Evolutionary conservation across 1,140 invertebrate genomes (phyloP).

Genomic region (Xylocopa sonorina): DNA sequence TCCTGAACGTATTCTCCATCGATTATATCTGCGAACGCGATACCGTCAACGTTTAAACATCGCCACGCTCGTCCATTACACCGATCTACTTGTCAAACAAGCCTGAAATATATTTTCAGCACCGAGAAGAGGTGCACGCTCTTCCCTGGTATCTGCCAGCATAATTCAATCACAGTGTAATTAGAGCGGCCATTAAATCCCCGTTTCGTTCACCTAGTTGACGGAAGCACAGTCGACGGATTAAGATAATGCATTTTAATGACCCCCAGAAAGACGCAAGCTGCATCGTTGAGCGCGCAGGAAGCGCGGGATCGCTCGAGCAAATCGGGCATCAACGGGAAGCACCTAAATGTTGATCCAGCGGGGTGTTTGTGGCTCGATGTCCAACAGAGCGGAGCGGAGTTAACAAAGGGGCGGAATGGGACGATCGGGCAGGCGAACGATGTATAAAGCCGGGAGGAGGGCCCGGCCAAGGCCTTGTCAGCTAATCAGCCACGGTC

Average conservation of each 20-base stretch:
- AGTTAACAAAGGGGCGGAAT: slow-evolving; percentile 11
- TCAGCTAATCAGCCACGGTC: slow-evolving; percentile 53
- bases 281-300: slow-evolving; percentile 5
- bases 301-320: background rate
- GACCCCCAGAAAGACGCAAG: background rate
- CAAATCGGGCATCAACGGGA: background rate
- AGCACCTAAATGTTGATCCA: slow-evolving; percentile 43
- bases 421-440: background rate
- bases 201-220: background rate
- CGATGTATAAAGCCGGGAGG: slow-evolving; percentile 34
- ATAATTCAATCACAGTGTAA: background rate
- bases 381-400: background rate
- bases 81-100: background rate
- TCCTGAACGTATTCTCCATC: background rate
- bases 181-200: background rate
- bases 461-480: slow-evolving; percentile 60
- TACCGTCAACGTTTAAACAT: background rate
- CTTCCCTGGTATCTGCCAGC: background rate
- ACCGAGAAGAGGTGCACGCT: background rate
- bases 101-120: background rate
- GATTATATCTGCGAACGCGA: background rate
- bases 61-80: background rate
- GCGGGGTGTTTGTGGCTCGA: slow-evolving; percentile 24
- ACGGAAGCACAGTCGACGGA: background rate
- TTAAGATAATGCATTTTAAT: slow-evolving; percentile 21